phyloP scores from a whole-genome alignment of 2,797 vertebrate species.

The Gila robusta region DNA sequence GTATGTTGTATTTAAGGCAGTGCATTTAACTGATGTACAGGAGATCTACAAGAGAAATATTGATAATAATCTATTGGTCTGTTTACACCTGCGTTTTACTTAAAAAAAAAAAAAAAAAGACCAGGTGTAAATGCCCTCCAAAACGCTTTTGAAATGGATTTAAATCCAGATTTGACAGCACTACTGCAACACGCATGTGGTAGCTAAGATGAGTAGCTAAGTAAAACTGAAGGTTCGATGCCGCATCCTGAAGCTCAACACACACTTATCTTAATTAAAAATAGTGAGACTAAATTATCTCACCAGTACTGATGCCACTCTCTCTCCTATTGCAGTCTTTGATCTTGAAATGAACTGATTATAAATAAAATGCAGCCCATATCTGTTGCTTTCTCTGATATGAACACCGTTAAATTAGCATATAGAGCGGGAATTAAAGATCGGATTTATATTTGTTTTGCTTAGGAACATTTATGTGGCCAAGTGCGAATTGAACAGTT shows the following conservation, averaged over 20 bases:
- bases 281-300: not conserved
- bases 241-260: not conserved
- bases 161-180: not conserved
- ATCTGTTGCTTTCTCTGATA: not conserved
- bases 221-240: not conserved
- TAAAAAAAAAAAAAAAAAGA: too few relatives aligned
- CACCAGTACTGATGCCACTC: too few relatives aligned
- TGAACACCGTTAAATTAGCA: not conserved
- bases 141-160: not conserved
- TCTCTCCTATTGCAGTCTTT: not conserved
- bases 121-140: too few relatives aligned
- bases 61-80: not conserved
- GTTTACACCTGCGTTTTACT: too few relatives aligned
- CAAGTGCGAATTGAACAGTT: not conserved
- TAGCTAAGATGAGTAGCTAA: not conserved
- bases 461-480: not conserved
- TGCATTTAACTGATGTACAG: not conserved
- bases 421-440: not conserved
- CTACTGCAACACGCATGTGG: not conserved
- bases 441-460: not conserved
- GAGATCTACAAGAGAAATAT: not conserved
- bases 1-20: not conserved
- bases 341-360: not conserved
- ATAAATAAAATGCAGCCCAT: not conserved
- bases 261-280: not conserved